Evolutionary conservation across 2,888 invertebrate species (phyloP).

Genomic region (Schizotus pectinicornis): DNA sequence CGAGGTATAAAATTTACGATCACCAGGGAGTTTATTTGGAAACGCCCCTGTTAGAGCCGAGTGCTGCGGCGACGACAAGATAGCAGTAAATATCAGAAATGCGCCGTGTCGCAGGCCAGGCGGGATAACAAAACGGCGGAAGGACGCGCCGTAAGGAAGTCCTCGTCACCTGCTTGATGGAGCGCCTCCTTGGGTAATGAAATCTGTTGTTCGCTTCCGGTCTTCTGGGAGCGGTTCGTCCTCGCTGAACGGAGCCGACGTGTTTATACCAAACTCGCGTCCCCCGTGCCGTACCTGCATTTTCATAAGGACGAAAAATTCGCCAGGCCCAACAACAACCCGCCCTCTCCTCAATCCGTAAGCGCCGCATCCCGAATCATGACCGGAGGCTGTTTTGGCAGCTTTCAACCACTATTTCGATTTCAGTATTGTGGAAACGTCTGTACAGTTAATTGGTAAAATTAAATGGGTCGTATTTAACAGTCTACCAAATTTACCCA

Average conservation of each 20-base stretch:
- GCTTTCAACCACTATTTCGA: no score
- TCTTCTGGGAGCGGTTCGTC: slow-evolving; percentile 12
- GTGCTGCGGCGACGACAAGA: slow-evolving; percentile 4
- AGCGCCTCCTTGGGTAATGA: slow-evolving; percentile 30
- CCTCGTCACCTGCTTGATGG: slow-evolving; percentile 36
- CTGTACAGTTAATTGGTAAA: no score
- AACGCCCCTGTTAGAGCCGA: slow-evolving; percentile 2
- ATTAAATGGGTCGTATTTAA: no score
- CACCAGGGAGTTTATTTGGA: slow-evolving; percentile 16
- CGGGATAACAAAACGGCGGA: slow-evolving; percentile 31
- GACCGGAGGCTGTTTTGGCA: no score
- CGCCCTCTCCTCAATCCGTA: no score
- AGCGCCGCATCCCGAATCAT: no score
- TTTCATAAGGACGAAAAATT: not conserved
- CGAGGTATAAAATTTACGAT: slow-evolving; percentile 27
- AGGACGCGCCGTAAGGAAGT: slow-evolving; percentile 34
- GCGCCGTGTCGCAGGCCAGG: slow-evolving; percentile 20
- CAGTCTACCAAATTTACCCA: no score
- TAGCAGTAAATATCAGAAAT: slow-evolving; percentile 29
- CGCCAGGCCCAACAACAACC: no score
- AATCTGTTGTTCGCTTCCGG: slow-evolving; percentile 28
- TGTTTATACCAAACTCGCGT: not conserved
- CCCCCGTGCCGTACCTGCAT: not conserved
- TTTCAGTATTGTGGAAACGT: no score
- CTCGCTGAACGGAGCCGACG: not conserved